Evolutionary conservation across 2,888 invertebrate species (phyloP), one percentile per base, ranked within the genome.

Genomic region (Ichneumon xanthorius): DNA sequence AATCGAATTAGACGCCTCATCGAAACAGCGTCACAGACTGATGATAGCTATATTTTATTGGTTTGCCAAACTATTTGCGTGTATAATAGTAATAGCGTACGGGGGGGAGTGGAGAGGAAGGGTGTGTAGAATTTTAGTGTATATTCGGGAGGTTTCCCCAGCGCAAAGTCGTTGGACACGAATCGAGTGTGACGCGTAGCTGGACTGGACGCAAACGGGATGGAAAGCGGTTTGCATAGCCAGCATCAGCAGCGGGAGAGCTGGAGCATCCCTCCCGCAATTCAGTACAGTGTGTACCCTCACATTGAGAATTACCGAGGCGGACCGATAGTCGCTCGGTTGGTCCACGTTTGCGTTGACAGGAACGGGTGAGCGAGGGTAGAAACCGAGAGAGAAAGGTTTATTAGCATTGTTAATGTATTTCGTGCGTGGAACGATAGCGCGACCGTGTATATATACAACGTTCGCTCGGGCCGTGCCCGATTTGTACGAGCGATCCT

Each of bases 341-440:
- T 80, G 65, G 48, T 22, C 22, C 40, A 86, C 87, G 84, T 84
- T 86, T 86, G 82, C 86, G 87, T 88, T 85, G 87, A 86, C 87
- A 87, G 87, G 85, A 80, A 73, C 80, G 72, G 30, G 37, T 55
- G 55, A 79, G 79, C 16, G 82, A 63, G 63, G 22, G 48, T 53
- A 67, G 70, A 48, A 63, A 67, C 75, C 71, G 73, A 71, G 75
- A 30, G 78, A 78, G 85, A 70, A 82, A 88, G 87, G 88, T 87
- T 88, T 90, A 90, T 90, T 88, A 89, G 87, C 88, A 88, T 89
- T 89, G 89, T 89, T 88, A 89, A 91, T 89, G 82, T 78, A 87
- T 88, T 84, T 85, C 84, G 88, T 86, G 76, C 65, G 79, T 75
- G 65, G 73, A 55, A 83, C 80, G 78, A 78, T 75, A 73, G 77